Conservation (phyloP, 1,140 invertebrate genomes). For the Druon quercuslanigerum region DNA sequence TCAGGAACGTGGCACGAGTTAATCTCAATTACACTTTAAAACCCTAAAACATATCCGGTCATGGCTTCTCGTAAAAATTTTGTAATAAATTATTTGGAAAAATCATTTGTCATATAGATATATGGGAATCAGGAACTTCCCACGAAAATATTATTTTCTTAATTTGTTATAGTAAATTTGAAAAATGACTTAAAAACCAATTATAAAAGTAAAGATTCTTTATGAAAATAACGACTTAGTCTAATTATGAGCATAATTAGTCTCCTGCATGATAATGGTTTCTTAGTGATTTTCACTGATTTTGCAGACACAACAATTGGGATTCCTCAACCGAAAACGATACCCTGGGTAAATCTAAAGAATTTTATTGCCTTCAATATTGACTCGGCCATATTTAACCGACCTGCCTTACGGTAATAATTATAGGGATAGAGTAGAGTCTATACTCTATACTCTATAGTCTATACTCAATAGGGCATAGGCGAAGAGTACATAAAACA, state of each 20-base stretch:
- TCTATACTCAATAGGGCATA: constrained; percentile 36
- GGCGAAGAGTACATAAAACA: constrained; percentile 50
- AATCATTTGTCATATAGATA: neutral
- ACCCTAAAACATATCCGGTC: neutral
- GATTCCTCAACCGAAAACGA: too few relatives aligned
- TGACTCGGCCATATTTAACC: constrained; percentile 53
- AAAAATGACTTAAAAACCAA: too few relatives aligned
- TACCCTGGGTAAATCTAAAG: neutral
- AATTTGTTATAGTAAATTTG: too few relatives aligned
- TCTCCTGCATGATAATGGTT: too few relatives aligned
- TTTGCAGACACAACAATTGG: too few relatives aligned
- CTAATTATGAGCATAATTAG: too few relatives aligned
- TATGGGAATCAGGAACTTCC: neutral
- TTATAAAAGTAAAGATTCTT: too few relatives aligned
- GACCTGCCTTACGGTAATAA: constrained; percentile 52
- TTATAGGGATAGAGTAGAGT: constrained; percentile 44
- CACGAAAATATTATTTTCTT: neutral
- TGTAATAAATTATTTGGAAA: neutral
- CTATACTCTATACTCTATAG: constrained; percentile 33
- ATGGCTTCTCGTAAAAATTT: neutral
- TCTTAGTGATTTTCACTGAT: too few relatives aligned
- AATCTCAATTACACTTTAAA: neutral
- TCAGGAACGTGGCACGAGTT: constrained; percentile 7
- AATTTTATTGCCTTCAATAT: constrained; percentile 34
- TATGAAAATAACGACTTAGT: too few relatives aligned